phyloP scores from a whole-genome alignment of 2,888 invertebrate species.

The Metallyticus violacea region DNA sequence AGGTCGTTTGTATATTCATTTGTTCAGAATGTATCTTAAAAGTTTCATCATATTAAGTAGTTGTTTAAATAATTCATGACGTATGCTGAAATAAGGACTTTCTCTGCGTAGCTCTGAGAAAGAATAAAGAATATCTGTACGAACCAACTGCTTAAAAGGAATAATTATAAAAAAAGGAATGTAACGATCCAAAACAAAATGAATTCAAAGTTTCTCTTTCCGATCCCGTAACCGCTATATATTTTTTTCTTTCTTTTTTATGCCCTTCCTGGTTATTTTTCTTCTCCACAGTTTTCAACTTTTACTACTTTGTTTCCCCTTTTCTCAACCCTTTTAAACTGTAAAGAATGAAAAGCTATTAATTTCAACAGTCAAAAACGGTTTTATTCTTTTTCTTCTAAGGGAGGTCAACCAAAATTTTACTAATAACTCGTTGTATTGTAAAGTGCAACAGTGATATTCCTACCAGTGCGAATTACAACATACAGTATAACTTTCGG shows the following conservation, averaged over 20 bases:
- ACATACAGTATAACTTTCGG: no score
- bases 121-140: no score
- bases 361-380: slow-evolving; percentile 20
- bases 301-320: background rate
- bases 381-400: slow-evolving; percentile 2
- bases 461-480: no score
- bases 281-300: background rate
- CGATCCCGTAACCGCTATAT: background rate
- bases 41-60: no score
- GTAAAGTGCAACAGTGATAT: no score
- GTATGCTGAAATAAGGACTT: no score
- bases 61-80: no score
- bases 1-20: no score
- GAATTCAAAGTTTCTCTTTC: background rate
- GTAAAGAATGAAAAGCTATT: slow-evolving; percentile 24
- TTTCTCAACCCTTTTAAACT: slow-evolving; percentile 12
- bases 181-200: background rate
- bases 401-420: slow-evolving; percentile 5
- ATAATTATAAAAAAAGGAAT: background rate
- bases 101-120: no score
- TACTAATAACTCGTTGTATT: no score
- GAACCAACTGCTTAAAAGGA: no score
- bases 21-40: no score
- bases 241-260: slow-evolving; percentile 12
- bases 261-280: background rate